Base-by-base conservation (phyloP, 2,888 invertebrate genomes). In the Heliconius aoede region DNA sequence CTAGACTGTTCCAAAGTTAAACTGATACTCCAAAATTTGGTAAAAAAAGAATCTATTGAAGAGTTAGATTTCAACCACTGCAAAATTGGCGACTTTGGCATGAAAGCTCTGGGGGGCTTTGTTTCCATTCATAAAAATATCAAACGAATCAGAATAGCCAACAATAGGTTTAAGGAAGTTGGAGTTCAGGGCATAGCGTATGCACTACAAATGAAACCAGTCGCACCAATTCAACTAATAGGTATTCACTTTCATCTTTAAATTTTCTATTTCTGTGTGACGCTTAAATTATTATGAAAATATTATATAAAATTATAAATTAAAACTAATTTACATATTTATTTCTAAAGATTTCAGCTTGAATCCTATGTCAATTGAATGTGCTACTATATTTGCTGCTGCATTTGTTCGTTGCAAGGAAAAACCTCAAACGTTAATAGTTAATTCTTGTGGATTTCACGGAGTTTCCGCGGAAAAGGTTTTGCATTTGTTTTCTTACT, bases 21-120 rank as follows among this genome's bases (percentile, higher is more conserved):
- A 76, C 87, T 95, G 3, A 91, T 96, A 65, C 90, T 96, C 40
- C 95, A 95, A 83, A 91, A 94, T 80, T 87, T 95, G 28, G 88
- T 91, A 0, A 95, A 94, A 79, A 93, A 94, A 80, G 92, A 91
- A 78, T 87, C 92, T 81, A 87, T 96, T 46, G 92, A 95, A 79
- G 95, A 96, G 83, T 83, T 96, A 51, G 96, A 96, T 86, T 95
- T 96, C 71, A 96, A 96, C 78, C 95, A 96, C 84, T 96, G 96
- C 85, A 94, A 95, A 81, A 95, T 96, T 71, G 95, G 94, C 4
- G 95, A 96, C 84, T 91, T 92, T 67, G 96, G 96, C 0, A 95
- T 96, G 83, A 92, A 95, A 76, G 96, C 96, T 26, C 88, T 96
- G 3, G 96, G 95, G 0, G 96, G 95, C 80, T 90, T 95, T 78